Base-by-base conservation (phyloP, 2,113 vertebrate species). In the Trichechus manatus region DNA sequence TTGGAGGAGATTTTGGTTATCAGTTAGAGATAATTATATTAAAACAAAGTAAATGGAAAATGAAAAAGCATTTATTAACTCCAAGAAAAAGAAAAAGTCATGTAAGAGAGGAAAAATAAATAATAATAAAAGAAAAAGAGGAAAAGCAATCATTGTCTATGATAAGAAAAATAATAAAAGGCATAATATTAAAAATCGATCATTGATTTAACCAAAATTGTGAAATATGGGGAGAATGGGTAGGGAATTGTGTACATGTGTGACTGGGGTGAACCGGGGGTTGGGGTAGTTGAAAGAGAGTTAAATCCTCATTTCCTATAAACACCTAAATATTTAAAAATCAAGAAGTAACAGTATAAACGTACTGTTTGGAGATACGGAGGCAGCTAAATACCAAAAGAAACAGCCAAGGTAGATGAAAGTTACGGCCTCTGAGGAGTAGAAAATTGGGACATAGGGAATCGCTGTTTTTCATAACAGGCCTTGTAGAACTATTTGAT, bases 41-140 rank as follows among this genome's bases (percentile, higher is more conserved):
- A 92, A 94, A 94, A 84, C 50, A 86, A 94, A 77, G 4, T 74
- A 90, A 94, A 19, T 74, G 10, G 78, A 90, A 94, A 93, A 78
- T 86, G 83, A 92, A 95, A 42, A 94, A 77, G 47, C 29, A n/a
- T 64, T 61, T 75, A 83, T 63, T 78, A 92, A 72, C 9, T 90
- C 63, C 25, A 74, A 15, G 22, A 75, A 90, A 97, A 94, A 44
- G 11, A 10, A 36, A 86, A 93, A 92, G 31, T 70, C 44, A 9
- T 72, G 31, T 63, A 81, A 74, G 42, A 80, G 44, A 91, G 23
- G 44, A 83, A 94, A 90, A 44, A 22, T 59, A 89, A 56, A 56
- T 56, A 56, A 56, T 56, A 56, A 53, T 53, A 89, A 97, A 94
- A 44, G 14, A 36, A 86, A 93, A 92, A 74, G 47, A 91, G 20